Base-by-base conservation (phyloP, 2,888 invertebrate genomes). In the Aleiodes testaceus region DNA sequence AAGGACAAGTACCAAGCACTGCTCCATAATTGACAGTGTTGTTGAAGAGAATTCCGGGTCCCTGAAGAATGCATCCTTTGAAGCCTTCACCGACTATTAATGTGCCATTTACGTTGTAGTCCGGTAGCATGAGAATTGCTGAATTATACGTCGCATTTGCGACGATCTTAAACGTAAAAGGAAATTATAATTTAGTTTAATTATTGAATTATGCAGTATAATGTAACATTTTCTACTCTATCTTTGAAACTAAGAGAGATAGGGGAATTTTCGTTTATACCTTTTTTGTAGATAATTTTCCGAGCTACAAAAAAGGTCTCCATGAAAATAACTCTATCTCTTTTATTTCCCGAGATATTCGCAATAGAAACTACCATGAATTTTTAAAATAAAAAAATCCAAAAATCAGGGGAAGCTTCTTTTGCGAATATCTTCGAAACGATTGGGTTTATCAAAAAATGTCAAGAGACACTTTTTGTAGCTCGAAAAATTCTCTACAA, bases 61-160 rank as follows among this genome's bases (percentile, higher is more conserved):
- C 96, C 89, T 96, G 94, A 79, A 93, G 90, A 74, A 96, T 90
- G 87, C 96, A 96, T 75, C 96, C 96, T 81, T 92, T 92, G 89
- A 94, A 95, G 79, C 92, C 91, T 85, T 93, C 93, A 61, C 96
- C 96, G 74, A 96, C 92, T 76, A 94, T 91, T 79, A 95, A 88
- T 75, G 93, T 92, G 22, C 93, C 92, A 76, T 92, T 92, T 79
- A 91, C 92, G 78, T 92, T 92, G 85, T 93, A 92, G 80, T 93
- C 92, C 77, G 93, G 92, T 78, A 92, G 92, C 26, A 91, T 91
- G 75, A 95, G 89, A 79, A 95, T 90, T 82, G 94, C 93, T 53
- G 91, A 90, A 87, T 94, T 93, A 88, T 92, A 93, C 1, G 94
- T 93, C 66, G 93, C 91, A 88, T 96, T 95, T 18, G 95, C 94